Base-by-base conservation (phyloP, 2,113 vertebrate genomes). In the Nesogale talazaci region DNA sequence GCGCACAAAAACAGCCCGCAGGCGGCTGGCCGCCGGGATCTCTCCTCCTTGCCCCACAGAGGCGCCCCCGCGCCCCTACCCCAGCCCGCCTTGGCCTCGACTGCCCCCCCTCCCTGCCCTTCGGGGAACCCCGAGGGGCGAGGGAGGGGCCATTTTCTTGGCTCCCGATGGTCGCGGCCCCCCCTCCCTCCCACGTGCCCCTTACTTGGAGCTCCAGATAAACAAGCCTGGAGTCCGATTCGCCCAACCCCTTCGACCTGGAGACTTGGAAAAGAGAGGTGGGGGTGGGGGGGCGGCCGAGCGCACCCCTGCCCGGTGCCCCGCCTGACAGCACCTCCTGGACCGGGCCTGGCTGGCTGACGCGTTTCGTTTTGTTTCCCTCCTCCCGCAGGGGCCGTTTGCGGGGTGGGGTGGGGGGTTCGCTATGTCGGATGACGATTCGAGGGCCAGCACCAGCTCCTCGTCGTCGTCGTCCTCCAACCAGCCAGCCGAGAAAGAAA, bases 401-500 rank as follows among this genome's bases (percentile, higher is more conserved):
- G 97, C 97, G 98, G 98, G 98, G 97, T 97, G 98, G 98, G 98
- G 97, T 97, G 97, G 98, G 98, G 97, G 98, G 98, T 98, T 98
- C 98, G 98, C 98, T 98, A 99, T 99, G 99, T 99, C 99, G 98
- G 99, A 99, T 99, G 99, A 99, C 98, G 99, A 99, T 99, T 99
- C 99, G 90, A 99, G 99, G 98, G 99, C 99, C 98, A 99, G 99
- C 98, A 99, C 98, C 98, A 99, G 98, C 98, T 99, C 99, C 98
- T 99, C 99, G 36, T 99, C 98, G 94, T 98, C 98, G 91, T 98
- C 99, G 92, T 99, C 99, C 85, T 99, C 98, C 96, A 98, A 97
- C 97, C 98, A 98, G 97, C 98, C 98, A 95, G 98, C 98, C 90
- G 98, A 99, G 94, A 97, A 98, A 86, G 98, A 98, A 96, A 98